phyloP scores from a whole-genome alignment of 2,888 invertebrate genomes.

The Agrenia bidenticulata region DNA sequence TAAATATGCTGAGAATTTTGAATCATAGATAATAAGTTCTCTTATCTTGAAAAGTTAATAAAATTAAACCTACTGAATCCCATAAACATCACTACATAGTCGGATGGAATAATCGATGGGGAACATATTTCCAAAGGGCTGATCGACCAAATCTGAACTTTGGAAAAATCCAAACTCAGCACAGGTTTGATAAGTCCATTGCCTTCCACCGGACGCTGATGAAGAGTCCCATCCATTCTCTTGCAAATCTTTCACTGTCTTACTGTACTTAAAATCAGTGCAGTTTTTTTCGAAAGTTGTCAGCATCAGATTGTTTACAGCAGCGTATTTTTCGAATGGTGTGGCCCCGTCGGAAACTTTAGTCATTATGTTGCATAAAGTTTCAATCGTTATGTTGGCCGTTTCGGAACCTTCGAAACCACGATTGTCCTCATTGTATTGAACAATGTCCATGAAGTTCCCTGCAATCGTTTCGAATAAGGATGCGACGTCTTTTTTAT shows the following conservation, averaged over 20 bases:
- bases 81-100: slow-evolving; percentile 82
- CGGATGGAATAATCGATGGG: slow-evolving; percentile 74
- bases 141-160: slow-evolving; percentile 67
- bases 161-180: slow-evolving; percentile 96
- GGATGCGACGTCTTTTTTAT: slow-evolving; percentile 68
- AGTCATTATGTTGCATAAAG: slow-evolving; percentile 73
- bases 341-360: slow-evolving; percentile 61
- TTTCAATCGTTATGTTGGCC: slow-evolving; percentile 75
- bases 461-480: slow-evolving; percentile 79
- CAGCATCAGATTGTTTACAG: slow-evolving; percentile 71
- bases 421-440: slow-evolving; percentile 91
- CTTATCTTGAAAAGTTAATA: neutral
- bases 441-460: slow-evolving; percentile 87
- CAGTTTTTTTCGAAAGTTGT: slow-evolving; percentile 70
- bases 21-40: too few species aligned
- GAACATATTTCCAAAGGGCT: slow-evolving; percentile 74
- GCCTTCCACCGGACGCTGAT: slow-evolving; percentile 62
- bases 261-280: slow-evolving; percentile 77
- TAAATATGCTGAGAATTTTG: neutral
- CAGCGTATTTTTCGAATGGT: slow-evolving; percentile 69
- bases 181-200: slow-evolving; percentile 77
- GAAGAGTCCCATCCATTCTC: slow-evolving; percentile 66
- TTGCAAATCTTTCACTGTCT: slow-evolving; percentile 69
- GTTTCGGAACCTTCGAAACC: slow-evolving; percentile 63
- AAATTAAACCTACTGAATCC: slow-evolving; percentile 54